Percentiles rank a stretch among this genome's conserved stretches.
Evolutionary conservation across 2,888 invertebrate species (phyloP).

Genomic region (Aleiodes leptofemur): DNA sequence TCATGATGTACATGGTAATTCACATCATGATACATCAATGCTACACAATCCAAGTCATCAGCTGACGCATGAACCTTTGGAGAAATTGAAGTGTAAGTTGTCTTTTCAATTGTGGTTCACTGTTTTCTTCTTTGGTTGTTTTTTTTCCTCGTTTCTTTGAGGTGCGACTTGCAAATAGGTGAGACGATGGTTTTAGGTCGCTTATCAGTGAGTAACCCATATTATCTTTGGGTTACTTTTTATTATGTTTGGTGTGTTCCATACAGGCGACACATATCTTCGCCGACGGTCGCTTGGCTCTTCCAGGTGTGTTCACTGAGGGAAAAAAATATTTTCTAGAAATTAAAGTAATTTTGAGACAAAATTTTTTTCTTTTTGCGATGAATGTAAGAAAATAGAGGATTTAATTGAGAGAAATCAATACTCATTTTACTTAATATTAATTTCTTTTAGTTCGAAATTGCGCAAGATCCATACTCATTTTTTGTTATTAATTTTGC

Average conservation of each 20-base stretch:
- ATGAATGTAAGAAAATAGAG: too few species aligned
- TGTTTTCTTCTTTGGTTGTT: slow-evolving; percentile 75
- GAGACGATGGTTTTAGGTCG: slow-evolving; percentile 32
- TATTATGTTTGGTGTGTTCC: slow-evolving; percentile 22
- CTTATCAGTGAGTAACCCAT: slow-evolving; percentile 26
- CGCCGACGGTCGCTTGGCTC: slow-evolving; percentile 1
- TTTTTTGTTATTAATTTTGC: too few species aligned
- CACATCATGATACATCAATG: slow-evolving; percentile 77
- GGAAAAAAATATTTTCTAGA: too few species aligned
- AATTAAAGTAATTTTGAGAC: too few species aligned
- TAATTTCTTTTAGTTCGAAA: too few species aligned
- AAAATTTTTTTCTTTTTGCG: too few species aligned
- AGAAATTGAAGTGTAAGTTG: slow-evolving; percentile 84
- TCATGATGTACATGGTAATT: slow-evolving; percentile 63
- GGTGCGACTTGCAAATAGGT: slow-evolving; percentile 49
- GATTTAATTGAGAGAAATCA: too few species aligned
- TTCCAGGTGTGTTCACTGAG: too few species aligned
- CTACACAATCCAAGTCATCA: slow-evolving; percentile 81
- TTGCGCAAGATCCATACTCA: too few species aligned
- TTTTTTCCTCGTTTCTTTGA: slow-evolving; percentile 64
- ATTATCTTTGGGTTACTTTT: slow-evolving; percentile 29
- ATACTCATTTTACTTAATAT: too few species aligned
- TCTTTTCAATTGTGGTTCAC: not conserved
- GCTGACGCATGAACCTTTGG: slow-evolving; percentile 84
- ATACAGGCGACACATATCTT: not conserved